A percentile compares a stretch with the other conserved stretches of the same genome.
These are phyloP conservation scores for Notolepis coatsorum DNA, from an alignment of 2,797 vertebrate species.

Conservation along the genomic window DNA sequence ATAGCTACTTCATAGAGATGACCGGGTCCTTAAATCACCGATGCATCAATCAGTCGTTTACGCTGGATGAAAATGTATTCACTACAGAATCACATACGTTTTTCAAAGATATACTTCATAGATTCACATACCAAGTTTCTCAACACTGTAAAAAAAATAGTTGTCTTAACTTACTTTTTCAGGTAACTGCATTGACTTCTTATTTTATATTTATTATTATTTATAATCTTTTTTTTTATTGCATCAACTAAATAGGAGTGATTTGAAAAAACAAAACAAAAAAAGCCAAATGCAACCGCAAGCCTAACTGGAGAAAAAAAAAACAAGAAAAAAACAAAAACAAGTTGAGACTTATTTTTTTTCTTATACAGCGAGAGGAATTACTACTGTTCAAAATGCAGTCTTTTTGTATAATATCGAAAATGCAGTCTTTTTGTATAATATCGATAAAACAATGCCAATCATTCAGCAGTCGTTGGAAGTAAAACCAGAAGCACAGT, in stretches of 20 bases:
- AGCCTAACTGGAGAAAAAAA: no score
- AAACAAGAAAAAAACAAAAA: no score
- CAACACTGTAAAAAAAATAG: neutral
- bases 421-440: no score
- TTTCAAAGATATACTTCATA: constrained; percentile 44
- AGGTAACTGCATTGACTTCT: no score
- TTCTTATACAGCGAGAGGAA: constrained; percentile 19
- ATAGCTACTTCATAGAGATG: constrained; percentile 37
- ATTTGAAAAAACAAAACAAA: no score
- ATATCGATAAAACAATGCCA: constrained; percentile 52
- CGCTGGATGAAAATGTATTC: constrained; percentile 31
- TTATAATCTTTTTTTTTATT: no score
- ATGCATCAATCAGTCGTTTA: constrained; percentile 42
- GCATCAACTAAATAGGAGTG: no score
- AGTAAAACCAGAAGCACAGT: constrained; percentile 56
- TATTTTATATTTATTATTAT: no score
- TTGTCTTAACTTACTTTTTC: no score
- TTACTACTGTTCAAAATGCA: constrained; percentile 67
- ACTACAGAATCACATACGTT: constrained; percentile 32
- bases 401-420: constrained; percentile 39
- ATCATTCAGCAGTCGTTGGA: constrained; percentile 68
- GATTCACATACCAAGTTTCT: constrained; percentile 59
- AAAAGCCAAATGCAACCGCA: no score
- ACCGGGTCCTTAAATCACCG: constrained; percentile 56
- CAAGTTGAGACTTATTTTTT: no score